These are phyloP conservation scores for Plebejus anna DNA, from an alignment of 2,888 invertebrate genomes.

Conservation along the genomic window DNA sequence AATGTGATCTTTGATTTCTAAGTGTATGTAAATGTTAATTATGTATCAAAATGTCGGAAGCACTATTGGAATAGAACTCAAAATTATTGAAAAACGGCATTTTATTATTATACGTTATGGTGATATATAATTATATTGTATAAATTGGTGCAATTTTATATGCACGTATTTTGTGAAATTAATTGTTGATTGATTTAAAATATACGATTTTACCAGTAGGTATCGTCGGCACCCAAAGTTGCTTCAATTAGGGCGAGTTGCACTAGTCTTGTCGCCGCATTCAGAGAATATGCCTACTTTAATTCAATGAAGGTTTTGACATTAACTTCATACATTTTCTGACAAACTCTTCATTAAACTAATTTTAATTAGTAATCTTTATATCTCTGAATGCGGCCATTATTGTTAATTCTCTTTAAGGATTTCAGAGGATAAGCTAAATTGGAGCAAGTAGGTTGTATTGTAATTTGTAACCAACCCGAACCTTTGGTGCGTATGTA, in stretches of 20 bases:
- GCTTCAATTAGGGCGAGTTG: background rate
- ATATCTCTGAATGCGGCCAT: too few relatives aligned
- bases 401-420: too few relatives aligned
- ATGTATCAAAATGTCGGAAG: background rate
- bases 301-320: too few relatives aligned
- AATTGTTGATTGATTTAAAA: conserved; percentile 1
- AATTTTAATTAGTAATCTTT: too few relatives aligned
- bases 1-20: background rate
- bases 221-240: background rate
- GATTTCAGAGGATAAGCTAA: background rate
- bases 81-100: background rate
- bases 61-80: background rate
- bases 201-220: background rate
- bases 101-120: background rate
- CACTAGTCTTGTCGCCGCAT: too few relatives aligned
- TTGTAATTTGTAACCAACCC: background rate
- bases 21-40: background rate
- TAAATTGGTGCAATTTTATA: background rate
- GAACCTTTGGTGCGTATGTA: background rate
- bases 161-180: background rate
- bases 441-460: background rate
- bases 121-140: background rate
- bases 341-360: too few relatives aligned
- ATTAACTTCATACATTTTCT: too few relatives aligned
- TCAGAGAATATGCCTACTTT: too few relatives aligned